A percentile compares a stretch with the other conserved stretches of the same genome.
Evolutionary conservation across 2,888 invertebrate species (phyloP).

Genomic region (Luperina nickerlii): DNA sequence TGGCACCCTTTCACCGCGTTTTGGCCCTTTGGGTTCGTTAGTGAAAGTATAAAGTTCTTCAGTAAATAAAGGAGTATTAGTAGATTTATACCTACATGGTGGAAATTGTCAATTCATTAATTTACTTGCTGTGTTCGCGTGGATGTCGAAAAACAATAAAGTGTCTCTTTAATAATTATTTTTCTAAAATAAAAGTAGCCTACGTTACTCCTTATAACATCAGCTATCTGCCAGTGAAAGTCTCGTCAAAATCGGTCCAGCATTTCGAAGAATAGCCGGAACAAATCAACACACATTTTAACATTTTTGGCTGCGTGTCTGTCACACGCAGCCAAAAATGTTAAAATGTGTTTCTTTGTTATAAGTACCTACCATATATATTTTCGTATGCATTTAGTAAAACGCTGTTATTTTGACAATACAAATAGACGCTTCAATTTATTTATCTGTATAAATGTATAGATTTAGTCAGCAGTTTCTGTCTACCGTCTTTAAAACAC

Average conservation of each 20-base stretch:
- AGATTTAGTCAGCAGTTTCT: conserved; percentile 16
- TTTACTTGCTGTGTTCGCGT: background rate
- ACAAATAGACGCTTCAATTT: too few relatives aligned
- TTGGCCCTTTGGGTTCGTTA: background rate
- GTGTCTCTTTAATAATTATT: background rate
- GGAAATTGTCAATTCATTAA: background rate
- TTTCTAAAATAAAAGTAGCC: background rate
- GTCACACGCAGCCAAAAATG: background rate
- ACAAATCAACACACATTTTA: background rate
- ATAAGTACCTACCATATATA: too few relatives aligned
- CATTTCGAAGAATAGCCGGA: background rate
- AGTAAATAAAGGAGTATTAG: background rate
- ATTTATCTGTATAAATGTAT: too few relatives aligned
- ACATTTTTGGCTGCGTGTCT: too few relatives aligned
- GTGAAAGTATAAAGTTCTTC: conserved; percentile 10
- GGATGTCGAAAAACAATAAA: background rate
- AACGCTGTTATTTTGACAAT: too few relatives aligned
- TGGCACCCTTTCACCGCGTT: background rate
- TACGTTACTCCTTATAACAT: background rate
- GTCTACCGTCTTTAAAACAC: conserved; percentile 22
- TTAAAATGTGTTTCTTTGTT: too few relatives aligned
- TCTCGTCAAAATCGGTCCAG: background rate
- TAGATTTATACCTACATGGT: background rate
- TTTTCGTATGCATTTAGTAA: too few relatives aligned
- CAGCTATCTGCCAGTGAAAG: background rate